These are phyloP conservation scores for Parazoanthus swiftii DNA, from an alignment of 92 coral and sea anemone species.

Conservation along the genomic window DNA sequence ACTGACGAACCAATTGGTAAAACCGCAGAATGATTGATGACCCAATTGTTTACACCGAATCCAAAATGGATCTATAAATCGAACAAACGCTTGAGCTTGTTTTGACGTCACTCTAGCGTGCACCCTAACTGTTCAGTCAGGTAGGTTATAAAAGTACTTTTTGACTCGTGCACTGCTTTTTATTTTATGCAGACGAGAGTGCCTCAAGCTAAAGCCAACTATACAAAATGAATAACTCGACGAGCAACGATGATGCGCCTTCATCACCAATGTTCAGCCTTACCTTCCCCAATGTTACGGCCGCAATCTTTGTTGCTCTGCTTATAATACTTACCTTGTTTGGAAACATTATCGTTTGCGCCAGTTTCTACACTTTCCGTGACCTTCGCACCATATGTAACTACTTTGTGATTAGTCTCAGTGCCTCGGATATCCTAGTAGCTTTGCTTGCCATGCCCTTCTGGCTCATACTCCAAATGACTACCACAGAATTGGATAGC, in stretches of 20 bases:
- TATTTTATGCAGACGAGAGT: neutral
- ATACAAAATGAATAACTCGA: slow-evolving; percentile 27
- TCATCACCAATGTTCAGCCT: neutral
- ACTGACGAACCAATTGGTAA: too few relatives aligned
- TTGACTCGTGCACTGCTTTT: neutral
- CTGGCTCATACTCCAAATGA: slow-evolving; percentile 79
- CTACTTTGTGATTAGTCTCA: slow-evolving; percentile 86
- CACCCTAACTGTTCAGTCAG: too few relatives aligned
- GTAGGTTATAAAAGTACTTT: too few relatives aligned
- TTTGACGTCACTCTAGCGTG: too few relatives aligned
- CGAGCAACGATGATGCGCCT: neutral
- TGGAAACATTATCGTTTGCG: slow-evolving; percentile 86
- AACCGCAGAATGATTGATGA: too few relatives aligned
- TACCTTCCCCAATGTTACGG: slow-evolving; percentile 55
- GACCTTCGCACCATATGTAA: slow-evolving; percentile 93
- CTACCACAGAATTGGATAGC: slow-evolving; percentile 48
- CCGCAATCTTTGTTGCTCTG: slow-evolving; percentile 75
- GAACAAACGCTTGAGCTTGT: too few relatives aligned
- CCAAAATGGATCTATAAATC: too few relatives aligned
- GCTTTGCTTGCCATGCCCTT: slow-evolving; percentile 88
- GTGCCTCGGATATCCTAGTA: slow-evolving; percentile 83
- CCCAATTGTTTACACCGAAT: too few relatives aligned
- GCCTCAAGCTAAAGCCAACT: neutral
- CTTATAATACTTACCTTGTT: slow-evolving; percentile 79
- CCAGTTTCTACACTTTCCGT: slow-evolving; percentile 85